A percentile compares a stretch with the other conserved stretches of the same genome.
phyloP scores from a whole-genome alignment of 2,888 invertebrate species.

The Biston stratarius region DNA sequence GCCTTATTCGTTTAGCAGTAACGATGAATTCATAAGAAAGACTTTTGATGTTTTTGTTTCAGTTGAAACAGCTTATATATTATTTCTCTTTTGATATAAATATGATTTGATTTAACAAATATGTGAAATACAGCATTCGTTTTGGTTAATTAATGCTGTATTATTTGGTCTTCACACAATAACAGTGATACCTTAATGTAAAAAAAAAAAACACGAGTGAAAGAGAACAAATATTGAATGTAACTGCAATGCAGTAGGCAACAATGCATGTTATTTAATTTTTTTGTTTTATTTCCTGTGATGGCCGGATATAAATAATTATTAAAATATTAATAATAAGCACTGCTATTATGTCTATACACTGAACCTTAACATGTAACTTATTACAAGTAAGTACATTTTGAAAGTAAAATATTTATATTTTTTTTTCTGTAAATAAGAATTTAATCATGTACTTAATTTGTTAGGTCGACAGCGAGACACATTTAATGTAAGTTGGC shows the following conservation, averaged over 20 bases:
- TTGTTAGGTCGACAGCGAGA: conserved; percentile 61
- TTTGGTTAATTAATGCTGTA: no score
- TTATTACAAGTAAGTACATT: conserved; percentile 69
- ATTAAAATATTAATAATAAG: conserved; percentile 44
- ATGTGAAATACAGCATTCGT: no score
- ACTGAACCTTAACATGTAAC: conserved; percentile 72
- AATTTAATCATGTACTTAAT: conserved; percentile 82
- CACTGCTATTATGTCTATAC: conserved; percentile 63
- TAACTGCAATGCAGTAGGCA: conserved; percentile 64
- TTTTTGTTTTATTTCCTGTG: conserved; percentile 39
- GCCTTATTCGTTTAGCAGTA: conserved; percentile 23
- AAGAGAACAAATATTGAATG: conserved; percentile 37
- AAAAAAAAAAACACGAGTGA: neutral
- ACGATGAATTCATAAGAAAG: conserved; percentile 35
- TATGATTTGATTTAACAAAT: no score
- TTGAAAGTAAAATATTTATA: conserved; percentile 62
- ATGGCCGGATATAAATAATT: conserved; percentile 41
- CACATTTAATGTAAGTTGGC: conserved; percentile 11
- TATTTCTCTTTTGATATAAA: no score
- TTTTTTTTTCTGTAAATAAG: conserved; percentile 75
- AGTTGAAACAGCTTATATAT: neutral
- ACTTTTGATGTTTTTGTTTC: conserved; percentile 3
- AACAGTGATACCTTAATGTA: no score
- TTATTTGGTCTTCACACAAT: no score
- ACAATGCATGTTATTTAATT: conserved; percentile 51